Evolutionary conservation across 2,888 invertebrate species (phyloP), one percentile per base, ranked within the genome.

Genomic region (Epirrita christyi): DNA sequence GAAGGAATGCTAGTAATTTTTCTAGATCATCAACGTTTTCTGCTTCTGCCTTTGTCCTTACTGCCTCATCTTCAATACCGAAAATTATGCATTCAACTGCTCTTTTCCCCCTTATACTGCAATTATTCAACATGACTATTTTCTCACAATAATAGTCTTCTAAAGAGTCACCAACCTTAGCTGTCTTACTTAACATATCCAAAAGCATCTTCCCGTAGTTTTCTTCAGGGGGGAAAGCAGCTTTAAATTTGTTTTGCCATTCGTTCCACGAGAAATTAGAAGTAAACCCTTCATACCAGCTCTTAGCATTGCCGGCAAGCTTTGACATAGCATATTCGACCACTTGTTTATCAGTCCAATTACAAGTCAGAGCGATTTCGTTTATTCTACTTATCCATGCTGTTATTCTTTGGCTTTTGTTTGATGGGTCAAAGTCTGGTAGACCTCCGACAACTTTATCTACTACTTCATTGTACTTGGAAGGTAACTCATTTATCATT

Each of bases 1-100:
- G 6, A 8, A 38, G 15, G 6, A 13, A 44, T 10, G 34, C n/a
- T 10, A 50, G 34, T 36, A 55, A 36, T 28, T 45, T 11, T 1
- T 50, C 50, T 6, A 40, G 49, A 6, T 34, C 40, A 8, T 6
- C 1, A 11, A 50, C 36, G 6, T 45, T 15, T 45, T 40, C 44
- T 7, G 34, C 40, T 15, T 40, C 45, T 28, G 36, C 32, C 28
- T n/a, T 41, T 27, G n/a, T 14, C 10, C 49, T 29, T 1, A 55
- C 15, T 21, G 28, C 10, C 9, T 50, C 50, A 50, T 55, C 45
- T 50, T 55, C 45, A 51, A 41, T 40, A 5, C 45, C 48, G 29
- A 49, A 59, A 46, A 46, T 21, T 8, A 59, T 41, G 8, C 48
- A 59, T n/a, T 54, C 48, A n/a, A 49, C 21, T 32, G 54, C 48